Evolutionary conservation across 2,888 invertebrate species (phyloP).

Genomic region (Microctonus aethiopoides): DNA sequence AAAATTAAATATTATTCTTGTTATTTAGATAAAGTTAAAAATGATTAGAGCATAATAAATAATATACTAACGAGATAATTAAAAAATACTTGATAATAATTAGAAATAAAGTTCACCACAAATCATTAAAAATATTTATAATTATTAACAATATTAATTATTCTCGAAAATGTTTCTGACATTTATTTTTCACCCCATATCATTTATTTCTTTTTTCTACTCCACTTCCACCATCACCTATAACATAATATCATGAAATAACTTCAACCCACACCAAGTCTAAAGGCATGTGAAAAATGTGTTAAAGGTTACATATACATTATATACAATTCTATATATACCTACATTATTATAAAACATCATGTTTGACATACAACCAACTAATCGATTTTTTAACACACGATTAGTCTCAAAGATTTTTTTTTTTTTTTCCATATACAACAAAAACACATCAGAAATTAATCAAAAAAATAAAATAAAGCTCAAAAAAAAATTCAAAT

Average conservation of each 20-base stretch:
- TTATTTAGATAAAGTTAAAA: too few species aligned
- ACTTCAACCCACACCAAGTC: slow-evolving; percentile 31
- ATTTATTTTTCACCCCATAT: slow-evolving; percentile 4
- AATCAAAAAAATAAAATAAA: not conserved
- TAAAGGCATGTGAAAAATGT: slow-evolving; percentile 27
- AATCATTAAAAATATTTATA: not conserved
- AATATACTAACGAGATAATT: too few species aligned
- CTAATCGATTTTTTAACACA: slow-evolving; percentile 10
- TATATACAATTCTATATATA: not conserved
- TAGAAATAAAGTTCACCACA: not conserved
- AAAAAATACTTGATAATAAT: too few species aligned
- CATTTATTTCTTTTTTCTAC: slow-evolving; percentile 34
- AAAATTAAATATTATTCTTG: too few species aligned
- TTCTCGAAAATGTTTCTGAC: not conserved
- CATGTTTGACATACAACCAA: not conserved
- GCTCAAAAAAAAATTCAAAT: not conserved
- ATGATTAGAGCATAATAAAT: too few species aligned
- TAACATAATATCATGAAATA: slow-evolving; percentile 24
- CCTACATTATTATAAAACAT: not conserved
- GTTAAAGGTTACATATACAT: slow-evolving; percentile 1
- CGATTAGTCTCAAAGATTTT: not conserved
- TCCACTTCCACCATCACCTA: not conserved
- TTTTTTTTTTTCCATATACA: too few species aligned
- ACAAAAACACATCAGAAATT: not conserved
- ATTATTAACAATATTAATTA: not conserved